phyloP scores from a whole-genome alignment of 2,113 vertebrate genomes.

The Fregetta grallaria region DNA sequence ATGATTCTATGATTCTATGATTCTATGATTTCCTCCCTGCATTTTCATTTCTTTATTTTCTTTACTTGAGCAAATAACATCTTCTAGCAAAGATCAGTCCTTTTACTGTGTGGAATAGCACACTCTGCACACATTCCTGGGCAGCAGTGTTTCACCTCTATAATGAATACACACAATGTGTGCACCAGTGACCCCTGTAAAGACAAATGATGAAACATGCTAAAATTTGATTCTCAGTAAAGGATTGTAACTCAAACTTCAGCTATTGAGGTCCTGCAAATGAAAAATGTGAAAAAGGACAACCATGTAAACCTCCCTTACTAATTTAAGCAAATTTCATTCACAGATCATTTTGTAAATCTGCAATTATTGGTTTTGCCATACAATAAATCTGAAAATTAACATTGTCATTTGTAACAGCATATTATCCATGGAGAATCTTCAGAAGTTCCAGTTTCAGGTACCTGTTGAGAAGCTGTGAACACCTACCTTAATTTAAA shows the following conservation, averaged over 20 bases:
- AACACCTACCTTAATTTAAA: neutral
- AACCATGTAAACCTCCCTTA: neutral
- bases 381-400: neutral
- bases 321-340: neutral
- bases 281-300: neutral
- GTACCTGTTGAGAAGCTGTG: neutral
- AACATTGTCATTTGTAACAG: neutral
- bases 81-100: neutral
- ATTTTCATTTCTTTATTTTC: neutral
- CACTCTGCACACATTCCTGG: neutral
- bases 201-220: neutral
- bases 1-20: too few species aligned
- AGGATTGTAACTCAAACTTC: neutral
- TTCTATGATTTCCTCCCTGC: neutral
- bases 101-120: neutral
- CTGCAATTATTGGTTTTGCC: neutral
- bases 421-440: neutral
- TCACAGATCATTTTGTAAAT: neutral
- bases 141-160: neutral
- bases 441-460: neutral
- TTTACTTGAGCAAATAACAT: neutral
- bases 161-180: neutral
- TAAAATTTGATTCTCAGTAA: neutral
- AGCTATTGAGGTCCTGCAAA: neutral
- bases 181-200: neutral